Evolutionary conservation across 2,113 vertebrate genomes (phyloP), one percentile per base, ranked within the genome.

Genomic region (Podilymbus podiceps): DNA sequence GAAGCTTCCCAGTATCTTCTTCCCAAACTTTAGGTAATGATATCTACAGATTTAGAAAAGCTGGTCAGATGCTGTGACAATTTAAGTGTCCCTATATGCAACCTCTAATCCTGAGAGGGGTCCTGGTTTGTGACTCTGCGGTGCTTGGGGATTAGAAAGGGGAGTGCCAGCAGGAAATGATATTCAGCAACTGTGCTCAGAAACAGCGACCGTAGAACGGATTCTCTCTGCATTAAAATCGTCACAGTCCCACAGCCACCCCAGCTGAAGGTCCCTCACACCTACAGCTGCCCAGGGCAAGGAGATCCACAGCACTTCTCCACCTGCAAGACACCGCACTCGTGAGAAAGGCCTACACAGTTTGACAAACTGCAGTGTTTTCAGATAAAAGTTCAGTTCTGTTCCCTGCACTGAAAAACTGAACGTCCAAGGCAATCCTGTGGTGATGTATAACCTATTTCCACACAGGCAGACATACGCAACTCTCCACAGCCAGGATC

Each of bases 171-270:
- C 6, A 20, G 35, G 64, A 69, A 50, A 9, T 1, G 2, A 55
- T 38, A 49, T 9, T 85, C 55, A 46, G 49, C 44, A 52, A 7
- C 68, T 7, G 6, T 1, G n/a, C 82, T 58, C 63, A 86, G 30
- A 63, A 90, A 75, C 1, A 71, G 25, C 25, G 71, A 49, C 21
- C 1, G 2, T 1, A 27, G n/a, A 69, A 31, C 38, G 25, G 31
- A 38, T 49, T 55, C 67, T 71, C 30, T 28, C 12, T 9, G 25
- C 8, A 5, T 15, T 35, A 27, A 52, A 63, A 30, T 8, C 4
- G 1, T 25, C 66, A n/a, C 2, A 0, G 4, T 33, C 42, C 35
- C 49, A 49, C 25, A 55, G 2, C 40, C 40, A 31, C 21, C 7
- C 0, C 21, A 35, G 42, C 27, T 33, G 52, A 60, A 77, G 69